These are phyloP conservation scores for Calliscelio sp. DNA, from an alignment of 2,888 invertebrate genomes.

Conservation along the genomic window DNA sequence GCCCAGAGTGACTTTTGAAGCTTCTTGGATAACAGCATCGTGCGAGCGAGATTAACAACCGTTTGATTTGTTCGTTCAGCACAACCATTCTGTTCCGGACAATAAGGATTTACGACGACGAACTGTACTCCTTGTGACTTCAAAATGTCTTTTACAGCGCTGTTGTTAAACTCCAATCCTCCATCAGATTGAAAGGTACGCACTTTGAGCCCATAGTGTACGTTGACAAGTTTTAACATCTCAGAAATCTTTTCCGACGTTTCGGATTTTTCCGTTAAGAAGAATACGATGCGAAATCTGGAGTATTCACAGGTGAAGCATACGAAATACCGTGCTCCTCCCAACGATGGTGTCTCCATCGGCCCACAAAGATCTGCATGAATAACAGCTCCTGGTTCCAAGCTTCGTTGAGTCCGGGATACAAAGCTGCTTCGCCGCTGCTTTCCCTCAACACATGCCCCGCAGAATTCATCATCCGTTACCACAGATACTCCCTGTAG, in stretches of 20 bases:
- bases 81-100: slow-evolving; percentile 79
- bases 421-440: slow-evolving; percentile 77
- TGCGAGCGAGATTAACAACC: slow-evolving; percentile 46
- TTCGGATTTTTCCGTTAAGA: slow-evolving; percentile 38
- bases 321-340: slow-evolving; percentile 68
- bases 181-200: slow-evolving; percentile 53
- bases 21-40: slow-evolving; percentile 50
- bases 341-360: slow-evolving; percentile 69
- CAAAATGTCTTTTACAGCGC: slow-evolving; percentile 15
- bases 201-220: slow-evolving; percentile 40
- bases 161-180: slow-evolving; percentile 50
- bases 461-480: slow-evolving; percentile 72
- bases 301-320: slow-evolving; percentile 73
- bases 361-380: slow-evolving; percentile 78
- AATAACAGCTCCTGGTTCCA: slow-evolving; percentile 76
- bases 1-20: slow-evolving; percentile 46
- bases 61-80: slow-evolving; percentile 59
- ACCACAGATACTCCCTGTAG: slow-evolving; percentile 75
- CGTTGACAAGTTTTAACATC: slow-evolving; percentile 72
- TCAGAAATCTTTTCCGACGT: slow-evolving; percentile 58
- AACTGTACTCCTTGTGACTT: slow-evolving; percentile 22
- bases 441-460: slow-evolving; percentile 78
- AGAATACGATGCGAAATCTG: slow-evolving; percentile 71
- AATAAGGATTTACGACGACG: slow-evolving; percentile 45
- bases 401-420: slow-evolving; percentile 66